Base-by-base conservation (phyloP, 2,113 vertebrate species). In the Hemiprocne comata region DNA sequence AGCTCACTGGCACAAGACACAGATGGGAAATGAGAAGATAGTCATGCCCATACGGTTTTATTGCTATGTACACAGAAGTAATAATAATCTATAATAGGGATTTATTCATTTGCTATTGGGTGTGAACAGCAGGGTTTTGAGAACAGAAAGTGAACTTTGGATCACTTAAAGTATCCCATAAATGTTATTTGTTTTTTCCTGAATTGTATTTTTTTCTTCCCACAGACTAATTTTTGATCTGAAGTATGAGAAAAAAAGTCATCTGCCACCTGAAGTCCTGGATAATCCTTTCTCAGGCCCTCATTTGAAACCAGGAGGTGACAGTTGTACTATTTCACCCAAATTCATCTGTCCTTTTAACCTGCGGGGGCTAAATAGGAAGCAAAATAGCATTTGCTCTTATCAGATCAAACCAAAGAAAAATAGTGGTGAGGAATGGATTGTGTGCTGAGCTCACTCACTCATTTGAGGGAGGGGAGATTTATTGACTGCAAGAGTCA, bases 301-400 rank as follows among this genome's bases (percentile, higher is more conserved):
- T 89, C 44, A 87, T 93, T 40, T 87, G 44, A 95, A 96, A 95
- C 57, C 38, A 64, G 29, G 17, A 64, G 71, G 38, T 90, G 91
- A 96, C 94, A 95, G 58, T 76, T 71, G 58, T 69, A 82, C 34
- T 92, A 82, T 90, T 96, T 95, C 92, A 95, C 28, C 60, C 34
- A 90, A 92, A 95, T 85, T 87, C 80, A 71, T 93, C 91, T 84
- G 69, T 80, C 29, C 83, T 88, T 92, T 94, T 88, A 96, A 94
- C 87, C 90, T 87, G 40, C 3, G 0, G 87, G 70, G 70, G 42
- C 72, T 75, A 94, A 94, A 90, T 24, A 82, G n/a, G 58, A 79
- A 93, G 36, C 13, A 84, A 94, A 94, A 96, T 79, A 78, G 28
- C 61, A 95, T 93, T 87, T 36, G 6, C 53, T 92, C 82, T 92